Percentiles rank a stretch among this genome's conserved stretches.
Evolutionary conservation across 1,140 invertebrate genomes (phyloP).

Genomic region (Armadillidium nasatum): DNA sequence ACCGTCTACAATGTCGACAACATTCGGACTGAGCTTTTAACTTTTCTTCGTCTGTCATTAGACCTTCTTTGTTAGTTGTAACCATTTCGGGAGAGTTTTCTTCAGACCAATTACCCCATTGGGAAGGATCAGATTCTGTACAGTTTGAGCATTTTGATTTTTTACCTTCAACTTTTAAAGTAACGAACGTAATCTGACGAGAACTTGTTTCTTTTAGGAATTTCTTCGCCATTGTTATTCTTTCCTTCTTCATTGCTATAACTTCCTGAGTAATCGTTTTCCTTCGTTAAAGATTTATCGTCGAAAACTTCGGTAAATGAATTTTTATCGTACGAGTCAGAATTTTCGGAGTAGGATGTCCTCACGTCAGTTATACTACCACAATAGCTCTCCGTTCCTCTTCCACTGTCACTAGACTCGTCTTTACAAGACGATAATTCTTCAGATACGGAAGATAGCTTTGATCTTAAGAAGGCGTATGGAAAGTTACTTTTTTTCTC

Average conservation of each 20-base stretch:
- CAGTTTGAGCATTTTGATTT: conserved; percentile 21
- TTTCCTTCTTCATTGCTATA: conserved; percentile 24
- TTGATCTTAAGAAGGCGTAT: conserved; percentile 43
- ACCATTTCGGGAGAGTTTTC: conserved; percentile 16
- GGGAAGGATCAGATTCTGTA: neutral
- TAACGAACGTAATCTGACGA: conserved; percentile 42
- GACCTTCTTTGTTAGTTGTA: conserved; percentile 28
- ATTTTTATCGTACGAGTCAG: conserved; percentile 40
- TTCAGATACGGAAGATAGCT: conserved; percentile 42
- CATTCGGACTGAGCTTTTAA: conserved; percentile 28
- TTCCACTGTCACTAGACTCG: conserved; percentile 43
- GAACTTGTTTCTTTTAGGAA: conserved; percentile 31
- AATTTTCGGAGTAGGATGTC: conserved; percentile 43
- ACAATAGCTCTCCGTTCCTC: conserved; percentile 42
- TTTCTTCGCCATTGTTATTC: too few relatives aligned
- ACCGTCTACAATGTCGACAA: conserved; percentile 36
- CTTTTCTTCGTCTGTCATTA: conserved; percentile 43
- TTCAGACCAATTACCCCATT: conserved; percentile 11
- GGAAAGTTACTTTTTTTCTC: conserved; percentile 41
- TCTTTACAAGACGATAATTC: conserved; percentile 38
- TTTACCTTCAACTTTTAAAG: conserved; percentile 34
- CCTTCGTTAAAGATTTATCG: conserved; percentile 31
- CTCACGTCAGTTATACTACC: conserved; percentile 39
- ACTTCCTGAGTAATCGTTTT: conserved; percentile 29
- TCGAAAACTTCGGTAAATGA: conserved; percentile 29